Conservation (phyloP, 2,888 invertebrate species). For the Campoletis raptor region DNA sequence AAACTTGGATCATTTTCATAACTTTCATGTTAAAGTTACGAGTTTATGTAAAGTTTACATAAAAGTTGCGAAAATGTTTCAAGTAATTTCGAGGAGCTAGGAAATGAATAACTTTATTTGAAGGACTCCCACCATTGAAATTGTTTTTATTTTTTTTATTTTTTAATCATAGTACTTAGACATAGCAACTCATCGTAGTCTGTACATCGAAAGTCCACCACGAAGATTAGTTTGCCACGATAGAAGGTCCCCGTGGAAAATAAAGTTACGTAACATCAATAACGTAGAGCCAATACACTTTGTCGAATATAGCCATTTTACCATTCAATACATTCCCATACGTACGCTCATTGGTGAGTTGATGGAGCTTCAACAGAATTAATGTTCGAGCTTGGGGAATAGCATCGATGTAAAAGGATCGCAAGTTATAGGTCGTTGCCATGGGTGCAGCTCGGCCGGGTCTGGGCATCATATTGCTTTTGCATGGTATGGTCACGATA, state of each 20-base stretch:
- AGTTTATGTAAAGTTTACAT: too few species aligned
- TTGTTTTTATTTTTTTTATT: too few species aligned
- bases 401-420: slow-evolving; percentile 55
- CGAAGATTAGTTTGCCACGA: background rate
- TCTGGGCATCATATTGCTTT: slow-evolving; percentile 45
- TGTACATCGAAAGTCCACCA: background rate
- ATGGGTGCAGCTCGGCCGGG: slow-evolving; percentile 43
- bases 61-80: too few species aligned
- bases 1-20: too few species aligned
- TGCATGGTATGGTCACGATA: slow-evolving; percentile 28
- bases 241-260: slow-evolving; percentile 21
- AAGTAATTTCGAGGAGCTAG: too few species aligned
- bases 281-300: background rate
- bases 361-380: slow-evolving; percentile 47
- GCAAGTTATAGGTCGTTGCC: slow-evolving; percentile 49
- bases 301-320: slow-evolving; percentile 15
- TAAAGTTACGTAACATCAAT: slow-evolving; percentile 1
- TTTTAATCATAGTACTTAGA: background rate
- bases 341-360: slow-evolving; percentile 13
- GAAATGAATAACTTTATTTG: background rate
- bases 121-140: background rate
- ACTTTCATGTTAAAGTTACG: too few species aligned
- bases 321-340: slow-evolving; percentile 9
- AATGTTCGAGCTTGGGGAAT: slow-evolving; percentile 45
- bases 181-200: background rate